These are phyloP conservation scores for Molorchus minor DNA, from an alignment of 2,888 invertebrate species.

Conservation along the genomic window DNA sequence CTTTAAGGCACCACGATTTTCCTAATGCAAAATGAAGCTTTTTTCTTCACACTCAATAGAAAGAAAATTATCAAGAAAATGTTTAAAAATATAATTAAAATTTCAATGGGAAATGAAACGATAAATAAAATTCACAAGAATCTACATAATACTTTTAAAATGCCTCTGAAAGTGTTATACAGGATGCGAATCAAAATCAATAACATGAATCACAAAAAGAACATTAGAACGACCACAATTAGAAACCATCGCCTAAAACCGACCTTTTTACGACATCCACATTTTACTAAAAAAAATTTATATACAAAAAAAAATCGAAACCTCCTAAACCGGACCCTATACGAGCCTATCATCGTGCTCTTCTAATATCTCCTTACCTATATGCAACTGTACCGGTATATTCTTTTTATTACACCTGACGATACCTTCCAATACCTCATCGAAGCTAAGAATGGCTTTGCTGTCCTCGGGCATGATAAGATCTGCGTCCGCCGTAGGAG, in stretches of 20 bases:
- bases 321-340: not conserved
- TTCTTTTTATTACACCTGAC: slow-evolving; percentile 52
- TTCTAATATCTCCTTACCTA: slow-evolving; percentile 37
- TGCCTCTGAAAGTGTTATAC: too few relatives aligned
- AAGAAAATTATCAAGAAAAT: too few relatives aligned
- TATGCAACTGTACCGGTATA: slow-evolving; percentile 40
- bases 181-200: too few relatives aligned
- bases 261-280: too few relatives aligned
- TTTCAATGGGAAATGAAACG: not conserved
- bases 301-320: not conserved
- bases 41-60: too few relatives aligned
- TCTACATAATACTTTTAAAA: too few relatives aligned
- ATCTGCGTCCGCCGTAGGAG: slow-evolving; percentile 46
- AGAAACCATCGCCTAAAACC: too few relatives aligned
- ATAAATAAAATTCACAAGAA: not conserved
- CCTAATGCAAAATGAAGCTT: too few relatives aligned
- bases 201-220: too few relatives aligned
- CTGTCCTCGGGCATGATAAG: slow-evolving; percentile 43
- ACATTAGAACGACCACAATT: too few relatives aligned
- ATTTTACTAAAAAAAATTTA: not conserved
- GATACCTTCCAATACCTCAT: slow-evolving; percentile 51
- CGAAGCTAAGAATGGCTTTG: slow-evolving; percentile 49
- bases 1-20: too few relatives aligned
- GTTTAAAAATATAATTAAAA: too few relatives aligned
- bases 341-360: slow-evolving; percentile 29